A percentile compares a stretch with the other conserved stretches of the same genome.
These are phyloP conservation scores for Craterocephalus amniculus DNA, from an alignment of 2,797 vertebrate species.

Conservation along the genomic window DNA sequence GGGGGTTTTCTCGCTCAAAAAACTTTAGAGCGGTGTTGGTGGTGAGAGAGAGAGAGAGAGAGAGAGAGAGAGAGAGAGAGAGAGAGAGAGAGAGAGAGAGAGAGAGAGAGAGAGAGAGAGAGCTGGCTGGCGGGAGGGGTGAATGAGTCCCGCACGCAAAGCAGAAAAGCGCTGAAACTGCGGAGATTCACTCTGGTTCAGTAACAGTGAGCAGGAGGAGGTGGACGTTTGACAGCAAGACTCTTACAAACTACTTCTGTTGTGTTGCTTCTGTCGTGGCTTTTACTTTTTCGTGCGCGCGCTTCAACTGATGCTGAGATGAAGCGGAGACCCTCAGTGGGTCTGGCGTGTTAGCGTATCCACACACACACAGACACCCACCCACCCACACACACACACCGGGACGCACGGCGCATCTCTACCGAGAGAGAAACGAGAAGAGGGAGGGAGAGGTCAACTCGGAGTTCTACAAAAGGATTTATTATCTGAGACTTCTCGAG, in stretches of 20 bases:
- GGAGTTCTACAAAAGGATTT: constrained; percentile 65
- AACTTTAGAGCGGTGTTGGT: no score
- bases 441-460: constrained; percentile 36
- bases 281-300: constrained; percentile 7
- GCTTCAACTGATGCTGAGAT: constrained; percentile 68
- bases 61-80: no score
- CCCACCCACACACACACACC: constrained; percentile 57
- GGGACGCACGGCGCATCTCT: constrained; percentile 73
- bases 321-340: constrained; percentile 59
- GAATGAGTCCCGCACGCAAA: constrained; percentile 76
- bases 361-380: constrained; percentile 29
- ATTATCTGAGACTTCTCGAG: constrained; percentile 35
- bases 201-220: constrained; percentile 45
- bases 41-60: no score
- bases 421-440: constrained; percentile 21
- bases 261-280: constrained; percentile 1
- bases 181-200: constrained; percentile 67
- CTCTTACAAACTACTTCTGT: constrained; percentile 11
- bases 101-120: constrained; percentile 58
- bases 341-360: constrained; percentile 57
- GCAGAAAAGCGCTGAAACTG: constrained; percentile 76
- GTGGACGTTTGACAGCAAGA: constrained; percentile 50
- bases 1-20: no score
- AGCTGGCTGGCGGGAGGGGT: constrained; percentile 79
- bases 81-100: background rate